Conservation (phyloP, 2,797 vertebrate genomes). For the Leptodactylus fallax region DNA sequence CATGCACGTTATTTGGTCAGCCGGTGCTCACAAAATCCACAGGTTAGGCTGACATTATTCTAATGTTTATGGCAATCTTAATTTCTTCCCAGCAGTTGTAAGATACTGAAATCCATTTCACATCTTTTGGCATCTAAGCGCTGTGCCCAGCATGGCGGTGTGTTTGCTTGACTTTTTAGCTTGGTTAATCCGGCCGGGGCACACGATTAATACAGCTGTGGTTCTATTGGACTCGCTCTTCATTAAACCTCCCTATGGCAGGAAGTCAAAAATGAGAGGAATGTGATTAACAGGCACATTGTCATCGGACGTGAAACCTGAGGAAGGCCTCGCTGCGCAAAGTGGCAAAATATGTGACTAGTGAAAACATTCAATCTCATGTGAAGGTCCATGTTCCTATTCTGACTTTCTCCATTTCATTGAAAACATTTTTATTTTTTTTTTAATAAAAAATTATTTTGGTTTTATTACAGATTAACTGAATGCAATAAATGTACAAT, state of each 20-base stretch:
- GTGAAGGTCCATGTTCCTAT: no score
- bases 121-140: not conserved
- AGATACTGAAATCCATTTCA: not conserved
- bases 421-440: no score
- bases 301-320: not conserved
- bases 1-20: no score
- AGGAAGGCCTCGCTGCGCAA: not conserved
- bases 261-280: constrained; percentile 33
- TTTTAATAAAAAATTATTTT: no score
- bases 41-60: no score
- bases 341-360: not conserved
- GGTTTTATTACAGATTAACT: not conserved
- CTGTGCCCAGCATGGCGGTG: not conserved
- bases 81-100: not conserved
- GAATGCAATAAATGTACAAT: not conserved
- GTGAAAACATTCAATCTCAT: no score
- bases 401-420: no score
- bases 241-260: constrained; percentile 42
- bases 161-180: constrained; percentile 21
- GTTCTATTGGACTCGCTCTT: constrained; percentile 59
- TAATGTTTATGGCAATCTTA: not conserved
- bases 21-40: no score
- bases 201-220: constrained; percentile 52
- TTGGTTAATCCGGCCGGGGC: constrained; percentile 27
- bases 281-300: constrained; percentile 56